Conservation (phyloP, 2,797 vertebrate species). For the Chelmon rostratus region DNA sequence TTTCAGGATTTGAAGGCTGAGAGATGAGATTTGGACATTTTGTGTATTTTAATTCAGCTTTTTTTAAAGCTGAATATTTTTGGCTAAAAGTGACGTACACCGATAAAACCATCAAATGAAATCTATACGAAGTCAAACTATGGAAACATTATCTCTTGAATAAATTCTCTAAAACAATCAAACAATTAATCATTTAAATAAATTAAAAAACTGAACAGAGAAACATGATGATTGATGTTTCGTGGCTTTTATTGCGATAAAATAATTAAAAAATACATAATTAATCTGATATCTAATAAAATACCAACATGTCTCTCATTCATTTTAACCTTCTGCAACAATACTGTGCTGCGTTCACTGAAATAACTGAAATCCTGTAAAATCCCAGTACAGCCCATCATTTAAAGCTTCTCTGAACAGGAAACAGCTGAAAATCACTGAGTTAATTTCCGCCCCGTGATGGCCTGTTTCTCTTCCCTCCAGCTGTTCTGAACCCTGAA, state of each 20-base stretch:
- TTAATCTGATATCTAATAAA: neutral
- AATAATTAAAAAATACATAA: neutral
- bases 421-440: too few species aligned
- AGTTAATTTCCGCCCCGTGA: too few species aligned
- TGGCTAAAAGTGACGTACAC: neutral
- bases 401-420: neutral
- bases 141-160: neutral
- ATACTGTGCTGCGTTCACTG: conserved; percentile 27
- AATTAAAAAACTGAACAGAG: too few species aligned
- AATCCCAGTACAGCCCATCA: neutral
- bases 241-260: neutral
- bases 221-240: neutral
- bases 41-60: neutral
- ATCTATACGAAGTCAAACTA: neutral
- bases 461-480: neutral
- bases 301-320: neutral
- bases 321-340: neutral
- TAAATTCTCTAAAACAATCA: neutral
- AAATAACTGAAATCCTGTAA: neutral
- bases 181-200: neutral
- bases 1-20: neutral
- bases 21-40: neutral
- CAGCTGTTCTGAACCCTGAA: neutral
- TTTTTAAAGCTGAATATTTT: neutral
- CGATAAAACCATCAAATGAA: neutral